Evolutionary conservation across 2,888 invertebrate genomes (phyloP).

Genomic region (Vandiemenella viatica): DNA sequence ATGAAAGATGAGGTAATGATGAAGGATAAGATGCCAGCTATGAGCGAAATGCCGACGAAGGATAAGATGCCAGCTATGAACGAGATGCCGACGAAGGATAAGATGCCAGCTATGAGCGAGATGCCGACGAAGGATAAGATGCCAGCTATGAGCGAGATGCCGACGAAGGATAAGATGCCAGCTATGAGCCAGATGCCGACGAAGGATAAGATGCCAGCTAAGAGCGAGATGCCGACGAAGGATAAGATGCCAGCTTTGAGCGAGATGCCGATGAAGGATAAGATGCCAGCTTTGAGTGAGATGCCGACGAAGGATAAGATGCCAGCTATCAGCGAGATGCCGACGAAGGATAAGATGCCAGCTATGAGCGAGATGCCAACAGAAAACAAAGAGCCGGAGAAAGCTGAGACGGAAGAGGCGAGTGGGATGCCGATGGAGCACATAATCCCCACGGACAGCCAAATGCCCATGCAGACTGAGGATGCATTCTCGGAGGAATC

Average conservation of each 20-base stretch:
- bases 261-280: background rate
- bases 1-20: conserved; percentile 18
- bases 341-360: conserved; percentile 3
- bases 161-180: conserved; percentile 18
- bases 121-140: conserved; percentile 22
- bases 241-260: conserved; percentile 19
- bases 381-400: conserved; percentile 1
- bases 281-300: background rate
- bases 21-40: background rate
- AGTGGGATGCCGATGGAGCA: too few species aligned
- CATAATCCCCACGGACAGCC: too few species aligned
- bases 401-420: background rate
- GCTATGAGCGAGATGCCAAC: background rate
- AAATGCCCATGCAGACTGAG: too few species aligned
- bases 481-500: background rate
- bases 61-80: background rate
- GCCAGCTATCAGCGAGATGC: background rate
- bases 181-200: background rate
- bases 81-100: background rate
- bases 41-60: background rate
- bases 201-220: background rate
- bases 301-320: background rate
- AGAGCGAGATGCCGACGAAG: conserved; percentile 20
- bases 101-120: conserved; percentile 7
- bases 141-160: background rate